Evolutionary conservation across 1,140 invertebrate species (phyloP), one percentile per base, ranked within the genome.

Genomic region (Megalopta genalis): DNA sequence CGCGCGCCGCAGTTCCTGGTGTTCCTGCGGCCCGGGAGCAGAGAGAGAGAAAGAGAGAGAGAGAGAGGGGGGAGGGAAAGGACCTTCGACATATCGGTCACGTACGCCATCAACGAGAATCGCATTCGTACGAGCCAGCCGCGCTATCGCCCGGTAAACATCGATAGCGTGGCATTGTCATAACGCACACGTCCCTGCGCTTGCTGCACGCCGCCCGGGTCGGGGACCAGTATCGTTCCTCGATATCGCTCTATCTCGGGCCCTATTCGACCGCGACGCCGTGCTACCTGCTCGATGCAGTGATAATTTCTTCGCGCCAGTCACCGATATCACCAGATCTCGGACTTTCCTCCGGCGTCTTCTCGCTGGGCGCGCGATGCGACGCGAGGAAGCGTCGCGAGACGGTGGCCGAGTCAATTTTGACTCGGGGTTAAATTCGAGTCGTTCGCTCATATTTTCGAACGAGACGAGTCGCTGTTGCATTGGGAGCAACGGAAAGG

Each of bases 141-240:
- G 84, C 60, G 78, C 80, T 85, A 84, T 85, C 82, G 73, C 57
- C 67, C 25, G 39, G 73, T 80, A 85, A 84, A 77, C 78, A 85
- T 85, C 82, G 82, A 85, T 85, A 80, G 64, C 72, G 37, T 75
- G 57, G 59, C 73, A 84, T 83, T 84, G 78, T 85, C 67, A 74
- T 79, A 70, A 72, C 66, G 52, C 54, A 64, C 66, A 72, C 65
- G 65, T 23, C 69, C 68, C 79, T 69, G 42, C 18, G 80, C 32
- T 63, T 49, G 65, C 46, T 39, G 65, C 46, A 16, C 59, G 52
- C 39, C 60, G 54, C 62, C 57, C 60, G n/a, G 46, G 18, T 27
- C 27, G 37, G 5, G 21, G 27, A 14, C 10, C 32, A 63, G 60
- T 63, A 63, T 63, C 25, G 78, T 69, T 72, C 14, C 25, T 59